phyloP scores from a whole-genome alignment of 2,888 invertebrate genomes.

The Agriotes lineatus region DNA sequence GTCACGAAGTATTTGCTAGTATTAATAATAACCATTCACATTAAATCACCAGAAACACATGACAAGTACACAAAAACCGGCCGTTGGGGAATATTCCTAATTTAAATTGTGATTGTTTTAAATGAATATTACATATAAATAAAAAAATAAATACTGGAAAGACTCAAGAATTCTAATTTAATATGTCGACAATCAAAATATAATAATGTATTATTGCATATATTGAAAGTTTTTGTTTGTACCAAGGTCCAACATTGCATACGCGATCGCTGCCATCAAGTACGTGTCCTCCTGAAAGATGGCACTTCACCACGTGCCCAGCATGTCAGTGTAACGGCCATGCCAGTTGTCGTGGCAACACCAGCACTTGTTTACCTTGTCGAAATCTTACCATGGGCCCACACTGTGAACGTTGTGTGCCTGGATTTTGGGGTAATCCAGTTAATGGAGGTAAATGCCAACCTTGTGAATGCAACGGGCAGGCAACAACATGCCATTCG shows the following conservation, averaged over 20 bases:
- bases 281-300: constrained; percentile 78
- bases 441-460: constrained; percentile 94
- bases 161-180: neutral
- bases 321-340: constrained; percentile 98
- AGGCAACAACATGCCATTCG: constrained; percentile 92
- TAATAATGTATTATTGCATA: too few species aligned
- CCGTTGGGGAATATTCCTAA: too few species aligned
- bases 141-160: too few species aligned
- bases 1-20: too few species aligned
- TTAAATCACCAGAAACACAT: too few species aligned
- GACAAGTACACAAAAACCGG: too few species aligned
- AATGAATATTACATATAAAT: too few species aligned
- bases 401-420: constrained; percentile 90
- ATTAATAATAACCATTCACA: too few species aligned
- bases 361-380: constrained; percentile 85
- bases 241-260: constrained; percentile 64
- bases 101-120: too few species aligned
- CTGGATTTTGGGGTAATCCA: constrained; percentile 94
- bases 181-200: too few species aligned
- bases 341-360: constrained; percentile 79
- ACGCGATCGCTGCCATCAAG: constrained; percentile 70
- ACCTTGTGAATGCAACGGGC: constrained; percentile 94
- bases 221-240: too few species aligned
- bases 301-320: constrained; percentile 96
- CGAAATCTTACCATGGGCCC: constrained; percentile 85